Percentiles rank a stretch among this genome's conserved stretches.
phyloP scores from a whole-genome alignment of 2,113 vertebrate species.

The Nothocercus julius region DNA sequence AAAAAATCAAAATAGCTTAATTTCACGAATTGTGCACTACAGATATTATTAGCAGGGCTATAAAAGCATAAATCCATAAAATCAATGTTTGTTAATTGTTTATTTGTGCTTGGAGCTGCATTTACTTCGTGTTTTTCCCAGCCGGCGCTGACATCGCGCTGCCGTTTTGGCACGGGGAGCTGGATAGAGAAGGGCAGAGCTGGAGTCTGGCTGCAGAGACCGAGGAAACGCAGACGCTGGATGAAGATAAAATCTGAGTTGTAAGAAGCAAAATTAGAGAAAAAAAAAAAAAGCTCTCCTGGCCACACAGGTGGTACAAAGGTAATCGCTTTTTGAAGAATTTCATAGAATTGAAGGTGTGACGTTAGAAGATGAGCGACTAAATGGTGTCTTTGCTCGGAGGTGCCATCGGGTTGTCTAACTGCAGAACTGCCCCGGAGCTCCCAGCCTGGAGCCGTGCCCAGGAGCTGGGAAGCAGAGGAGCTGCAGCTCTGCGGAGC shows the following conservation, averaged over 20 bases:
- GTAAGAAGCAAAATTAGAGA: rapidly evolving
- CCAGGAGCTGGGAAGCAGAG: too few species aligned
- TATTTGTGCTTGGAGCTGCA: not conserved
- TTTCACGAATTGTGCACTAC: not conserved
- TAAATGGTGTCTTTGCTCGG: too few species aligned
- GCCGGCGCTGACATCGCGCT: rapidly evolving
- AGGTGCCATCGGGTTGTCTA: too few species aligned
- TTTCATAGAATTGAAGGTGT: too few species aligned
- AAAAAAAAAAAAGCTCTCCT: not conserved
- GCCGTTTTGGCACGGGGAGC: not conserved
- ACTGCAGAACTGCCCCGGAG: too few species aligned
- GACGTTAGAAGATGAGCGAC: too few species aligned
- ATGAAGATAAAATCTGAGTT: rapidly evolving
- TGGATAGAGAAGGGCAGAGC: not conserved
- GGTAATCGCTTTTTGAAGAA: too few species aligned
- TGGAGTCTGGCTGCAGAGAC: not conserved
- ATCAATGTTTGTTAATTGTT: slow-evolving; percentile 50
- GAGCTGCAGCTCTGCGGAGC: too few species aligned
- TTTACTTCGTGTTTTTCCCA: not conserved
- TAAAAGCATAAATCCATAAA: not conserved
- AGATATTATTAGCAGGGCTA: not conserved
- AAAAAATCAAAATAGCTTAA: not conserved
- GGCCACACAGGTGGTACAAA: too few species aligned
- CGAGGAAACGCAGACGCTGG: rapidly evolving
- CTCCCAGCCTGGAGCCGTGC: too few species aligned